phyloP scores from a whole-genome alignment of 2,888 invertebrate genomes.

The Cancer borealis region DNA sequence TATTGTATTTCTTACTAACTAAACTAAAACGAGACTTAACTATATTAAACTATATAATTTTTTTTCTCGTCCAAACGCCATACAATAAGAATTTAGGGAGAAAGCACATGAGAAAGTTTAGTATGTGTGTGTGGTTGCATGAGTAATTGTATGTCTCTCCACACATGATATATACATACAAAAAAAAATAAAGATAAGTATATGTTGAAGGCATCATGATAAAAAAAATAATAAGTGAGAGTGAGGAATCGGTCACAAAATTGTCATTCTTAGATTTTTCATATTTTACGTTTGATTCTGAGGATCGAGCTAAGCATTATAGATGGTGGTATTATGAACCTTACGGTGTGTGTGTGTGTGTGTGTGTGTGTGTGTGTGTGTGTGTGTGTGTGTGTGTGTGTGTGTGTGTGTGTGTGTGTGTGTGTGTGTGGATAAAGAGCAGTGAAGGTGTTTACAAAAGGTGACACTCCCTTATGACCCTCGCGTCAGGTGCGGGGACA shows the following conservation, averaged over 20 bases:
- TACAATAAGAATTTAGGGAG: too few relatives aligned
- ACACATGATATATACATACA: neutral
- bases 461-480: neutral
- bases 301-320: neutral
- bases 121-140: neutral
- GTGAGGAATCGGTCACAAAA: neutral
- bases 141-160: neutral
- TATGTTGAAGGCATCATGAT: neutral
- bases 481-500: neutral
- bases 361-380: conserved; percentile 40
- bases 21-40: too few relatives aligned
- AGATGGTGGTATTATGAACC: neutral
- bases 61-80: too few relatives aligned
- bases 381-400: conserved; percentile 40
- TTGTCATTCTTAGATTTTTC: neutral
- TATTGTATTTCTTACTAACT: too few relatives aligned
- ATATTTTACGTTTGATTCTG: neutral
- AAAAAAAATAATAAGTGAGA: neutral
- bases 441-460: neutral
- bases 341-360: conserved; percentile 37
- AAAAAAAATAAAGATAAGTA: neutral
- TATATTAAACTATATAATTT: too few relatives aligned
- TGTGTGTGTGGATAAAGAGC: neutral
- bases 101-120: too few relatives aligned
- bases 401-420: conserved; percentile 24